phyloP scores from a whole-genome alignment of 2,888 invertebrate genomes.

The Lydus trimaculatus region DNA sequence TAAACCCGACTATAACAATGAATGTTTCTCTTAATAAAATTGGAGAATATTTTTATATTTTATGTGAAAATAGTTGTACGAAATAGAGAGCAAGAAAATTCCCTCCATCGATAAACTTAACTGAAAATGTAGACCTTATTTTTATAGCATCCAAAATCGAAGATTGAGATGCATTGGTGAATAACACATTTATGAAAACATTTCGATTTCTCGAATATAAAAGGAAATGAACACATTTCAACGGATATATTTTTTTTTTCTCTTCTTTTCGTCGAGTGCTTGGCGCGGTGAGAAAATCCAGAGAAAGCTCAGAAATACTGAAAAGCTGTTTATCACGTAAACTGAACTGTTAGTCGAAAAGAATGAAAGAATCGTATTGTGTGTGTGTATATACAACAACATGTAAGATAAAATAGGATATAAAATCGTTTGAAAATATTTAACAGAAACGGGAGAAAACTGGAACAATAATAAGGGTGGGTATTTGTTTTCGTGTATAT shows the following conservation, averaged over 20 bases:
- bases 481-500: not conserved
- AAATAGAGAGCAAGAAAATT: not conserved
- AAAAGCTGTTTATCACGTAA: conserved; percentile 45
- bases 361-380: conserved; percentile 25
- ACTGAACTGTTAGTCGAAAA: conserved; percentile 33
- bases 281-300: conserved; percentile 42
- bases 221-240: conserved; percentile 47
- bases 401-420: conserved; percentile 16
- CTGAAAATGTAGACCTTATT: conserved; percentile 28
- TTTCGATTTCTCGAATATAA: conserved; percentile 42
- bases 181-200: conserved; percentile 42
- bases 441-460: conserved; percentile 16
- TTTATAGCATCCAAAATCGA: conserved; percentile 21
- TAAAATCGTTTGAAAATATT: conserved; percentile 8
- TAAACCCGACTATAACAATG: not conserved
- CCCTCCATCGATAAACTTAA: conserved; percentile 16
- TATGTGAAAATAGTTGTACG: not conserved
- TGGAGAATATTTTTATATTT: not conserved
- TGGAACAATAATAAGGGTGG: not conserved
- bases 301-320: conserved; percentile 45
- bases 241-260: conserved; percentile 44
- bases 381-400: conserved; percentile 21
- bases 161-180: conserved; percentile 32
- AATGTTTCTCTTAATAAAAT: not conserved
- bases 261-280: not conserved